Conservation (phyloP, 2,113 vertebrate genomes). For the Xiphias gladius region DNA sequence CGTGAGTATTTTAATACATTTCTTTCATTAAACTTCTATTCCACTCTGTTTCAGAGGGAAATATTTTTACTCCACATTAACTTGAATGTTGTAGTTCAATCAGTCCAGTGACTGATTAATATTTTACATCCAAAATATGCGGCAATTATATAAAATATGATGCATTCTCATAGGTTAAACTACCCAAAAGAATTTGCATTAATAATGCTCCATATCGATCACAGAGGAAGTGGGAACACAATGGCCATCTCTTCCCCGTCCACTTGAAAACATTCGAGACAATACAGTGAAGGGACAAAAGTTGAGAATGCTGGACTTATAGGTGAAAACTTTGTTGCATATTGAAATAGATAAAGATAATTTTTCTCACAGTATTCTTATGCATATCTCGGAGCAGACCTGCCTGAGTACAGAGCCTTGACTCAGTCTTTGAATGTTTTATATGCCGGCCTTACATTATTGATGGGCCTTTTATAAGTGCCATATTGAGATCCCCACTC, state of each 20-base stretch:
- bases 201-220: slow-evolving; percentile 7
- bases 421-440: slow-evolving; percentile 79
- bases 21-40: no score
- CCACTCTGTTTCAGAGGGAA: not conserved
- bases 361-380: slow-evolving; percentile 43
- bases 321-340: slow-evolving; percentile 34
- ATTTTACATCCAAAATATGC: not conserved
- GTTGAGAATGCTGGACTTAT: slow-evolving; percentile 14
- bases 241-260: slow-evolving; percentile 7
- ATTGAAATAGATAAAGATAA: slow-evolving; percentile 24
- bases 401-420: slow-evolving; percentile 52
- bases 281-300: slow-evolving; percentile 27
- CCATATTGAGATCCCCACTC: slow-evolving; percentile 76
- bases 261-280: slow-evolving; percentile 25
- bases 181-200: not conserved
- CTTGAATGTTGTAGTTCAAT: not conserved
- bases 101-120: not conserved
- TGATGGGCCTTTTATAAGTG: slow-evolving; percentile 80
- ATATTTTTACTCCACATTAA: not conserved
- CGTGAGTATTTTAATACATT: not conserved
- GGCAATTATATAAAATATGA: not conserved
- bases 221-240: slow-evolving; percentile 41
- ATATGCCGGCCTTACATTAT: slow-evolving; percentile 78
- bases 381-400: slow-evolving; percentile 49
- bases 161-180: not conserved